Evolutionary conservation across 2,797 vertebrate species (phyloP), one percentile per base, ranked within the genome.

Genomic region (Limnodromus scolopaceus): DNA sequence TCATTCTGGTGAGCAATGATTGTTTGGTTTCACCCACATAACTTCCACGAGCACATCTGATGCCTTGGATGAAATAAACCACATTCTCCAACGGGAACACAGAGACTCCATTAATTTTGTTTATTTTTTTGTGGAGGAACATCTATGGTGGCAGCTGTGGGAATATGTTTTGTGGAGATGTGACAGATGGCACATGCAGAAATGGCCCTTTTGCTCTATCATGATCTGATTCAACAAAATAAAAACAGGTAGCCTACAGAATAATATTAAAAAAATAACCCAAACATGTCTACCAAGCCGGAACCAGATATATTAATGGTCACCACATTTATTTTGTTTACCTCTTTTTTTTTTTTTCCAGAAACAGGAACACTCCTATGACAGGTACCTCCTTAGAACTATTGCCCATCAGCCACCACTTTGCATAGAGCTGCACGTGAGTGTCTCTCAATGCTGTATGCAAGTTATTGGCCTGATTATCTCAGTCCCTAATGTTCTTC

Each of bases 121-220:
- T 77, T 48, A 36, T 48, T 78, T 88, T 83, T 85, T 79, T 91
- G 24, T 74, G 48, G 20, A 94, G 39, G 27, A 79, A 54, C 60
- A 57, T 84, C 60, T 66, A 87, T 15, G 10, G 13, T 70, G 66
- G 85, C 77, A 96, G 86, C 77, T 92, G 74, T 81, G 93, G 74
- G 81, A 94, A 76, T 91, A 72, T 45, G 23, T 77, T 91, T 89
- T 87, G 55, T 84, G 39, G 74, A 79, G 58, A 87, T 84, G 22
- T n/a, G 76, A 92, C 83, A 94, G 95, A 94, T 82, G 86, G 75
- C 57, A 94, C 74, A 93, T 70, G 55, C 43, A 90, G 53, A 94
- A 94, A 39, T 18, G 80, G 28, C 28, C 54, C 32, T 93, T 93
- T 77, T 83, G 63, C 32, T 89, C 60, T 77, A 13, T 64, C n/a